Evolutionary conservation across 2,797 vertebrate species (phyloP).

Genomic region (Cynopterus sphinx): DNA sequence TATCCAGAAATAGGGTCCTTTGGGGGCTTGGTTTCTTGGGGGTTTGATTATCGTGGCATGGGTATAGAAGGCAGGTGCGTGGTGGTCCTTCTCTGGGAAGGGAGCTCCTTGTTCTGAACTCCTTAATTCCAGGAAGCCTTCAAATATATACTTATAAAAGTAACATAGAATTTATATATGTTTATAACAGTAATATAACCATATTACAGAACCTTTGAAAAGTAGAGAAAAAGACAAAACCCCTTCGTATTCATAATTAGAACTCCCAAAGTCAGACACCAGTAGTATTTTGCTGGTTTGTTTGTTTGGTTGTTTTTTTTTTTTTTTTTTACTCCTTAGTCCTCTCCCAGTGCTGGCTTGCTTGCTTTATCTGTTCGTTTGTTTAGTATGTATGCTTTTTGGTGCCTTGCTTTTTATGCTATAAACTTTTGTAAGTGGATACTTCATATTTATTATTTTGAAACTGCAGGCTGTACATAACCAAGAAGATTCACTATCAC

Average conservation of each 20-base stretch:
- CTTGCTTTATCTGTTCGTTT: background rate
- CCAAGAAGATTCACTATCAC: background rate
- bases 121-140: conserved; percentile 48
- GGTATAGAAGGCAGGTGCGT: background rate
- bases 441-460: conserved; percentile 9
- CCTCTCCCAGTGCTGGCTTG: background rate
- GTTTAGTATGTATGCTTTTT: background rate
- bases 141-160: conserved; percentile 40
- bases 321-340: background rate
- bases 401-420: background rate
- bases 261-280: background rate
- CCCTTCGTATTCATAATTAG: conserved; percentile 33
- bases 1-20: conserved; percentile 16
- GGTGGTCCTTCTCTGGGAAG: background rate
- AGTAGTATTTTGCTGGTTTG: background rate
- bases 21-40: background rate
- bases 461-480: background rate
- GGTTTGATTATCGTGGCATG: background rate
- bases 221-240: background rate
- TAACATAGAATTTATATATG: conserved; percentile 30
- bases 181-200: conserved; percentile 56
- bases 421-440: background rate
- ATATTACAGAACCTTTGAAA: conserved; percentile 60
- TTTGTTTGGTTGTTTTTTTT: too few species aligned
- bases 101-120: conserved; percentile 37